Evolutionary conservation across 2,113 vertebrate genomes (phyloP), one percentile per base, ranked within the genome.

Genomic region (Thalassoma bifasciatum): DNA sequence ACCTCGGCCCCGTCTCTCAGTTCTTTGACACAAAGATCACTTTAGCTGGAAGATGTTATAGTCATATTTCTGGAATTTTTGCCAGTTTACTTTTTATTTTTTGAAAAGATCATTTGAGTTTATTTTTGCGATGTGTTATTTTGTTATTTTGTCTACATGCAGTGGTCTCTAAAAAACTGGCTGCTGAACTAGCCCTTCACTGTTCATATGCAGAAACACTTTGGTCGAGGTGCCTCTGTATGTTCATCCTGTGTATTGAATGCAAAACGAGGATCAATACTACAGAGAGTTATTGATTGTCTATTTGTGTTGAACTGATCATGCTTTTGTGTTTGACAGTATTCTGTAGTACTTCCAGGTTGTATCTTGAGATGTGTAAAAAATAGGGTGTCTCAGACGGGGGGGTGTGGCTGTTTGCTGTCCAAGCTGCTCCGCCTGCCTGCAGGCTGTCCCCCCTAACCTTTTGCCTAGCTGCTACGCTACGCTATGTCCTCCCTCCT

Each of bases 181-280:
- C 91, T 92, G 91, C 90, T 89, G 90, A 90, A 81, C 69, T 74
- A 90, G 83, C 87, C 91, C 91, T 89, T 90, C 91, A 90, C 91
- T 92, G 90, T 92, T 90, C 85, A 89, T 85, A 88, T 89, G 92
- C 93, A 93, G 93, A 93, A 92, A 93, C 91, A 92, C 91, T 92
- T 91, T 90, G 84, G 84, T 88, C 86, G 86, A 88, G 91, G 89
- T 91, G 90, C 91, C 93, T 92, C 92, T 90, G 88, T 89, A 87
- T 84, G 83, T 81, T 80, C 90, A 84, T 91, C 89, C 92, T 92
- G 92, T 92, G 90, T 91, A 84, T 91, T 82, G 86, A 91, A 92
- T 92, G 91, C 90, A 92, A 93, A 90, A 85, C 10, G 75, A 88
- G 87, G 90, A 92, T 92, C 85, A 88, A 88, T 92, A 90, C 89